Conservation (phyloP, 2,113 vertebrate species). For the Tiliqua scincoides region DNA sequence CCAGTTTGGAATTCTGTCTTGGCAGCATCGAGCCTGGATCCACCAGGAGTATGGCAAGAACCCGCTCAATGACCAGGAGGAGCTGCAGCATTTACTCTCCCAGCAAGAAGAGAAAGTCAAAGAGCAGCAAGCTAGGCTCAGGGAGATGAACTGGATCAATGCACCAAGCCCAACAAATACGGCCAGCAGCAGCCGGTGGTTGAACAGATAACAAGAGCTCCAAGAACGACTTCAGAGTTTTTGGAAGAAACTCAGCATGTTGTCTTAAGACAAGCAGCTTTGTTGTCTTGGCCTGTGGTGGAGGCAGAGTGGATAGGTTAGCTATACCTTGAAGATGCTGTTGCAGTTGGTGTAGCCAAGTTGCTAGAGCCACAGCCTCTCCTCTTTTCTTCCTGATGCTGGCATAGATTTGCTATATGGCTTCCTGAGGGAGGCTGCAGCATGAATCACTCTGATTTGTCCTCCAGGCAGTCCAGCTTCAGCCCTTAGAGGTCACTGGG, state of each 20-base stretch:
- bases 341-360: not conserved
- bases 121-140: conserved; percentile 60
- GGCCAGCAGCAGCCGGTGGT: conserved; percentile 68
- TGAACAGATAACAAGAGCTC: conserved; percentile 41
- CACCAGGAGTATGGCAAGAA: conserved; percentile 73
- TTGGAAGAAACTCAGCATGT: fast-evolving
- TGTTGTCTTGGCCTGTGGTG: fast-evolving
- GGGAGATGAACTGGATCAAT: conserved; percentile 59
- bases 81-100: conserved; percentile 78
- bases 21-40: conserved; percentile 85
- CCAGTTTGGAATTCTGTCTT: conserved; percentile 1
- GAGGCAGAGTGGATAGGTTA: not conserved
- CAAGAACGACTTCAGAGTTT: not conserved
- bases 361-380: not conserved
- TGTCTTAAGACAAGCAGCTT: not conserved
- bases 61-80: conserved; percentile 83
- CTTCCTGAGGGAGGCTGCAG: not conserved
- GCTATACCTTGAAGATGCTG: not conserved
- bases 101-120: conserved; percentile 74
- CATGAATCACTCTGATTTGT: not conserved
- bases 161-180: conserved; percentile 35
- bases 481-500: not conserved
- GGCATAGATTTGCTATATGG: no score
- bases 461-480: not conserved
- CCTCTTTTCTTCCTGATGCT: not conserved